phyloP scores from a whole-genome alignment of 2,888 invertebrate species.

The Pachliopta kotzebuea region DNA sequence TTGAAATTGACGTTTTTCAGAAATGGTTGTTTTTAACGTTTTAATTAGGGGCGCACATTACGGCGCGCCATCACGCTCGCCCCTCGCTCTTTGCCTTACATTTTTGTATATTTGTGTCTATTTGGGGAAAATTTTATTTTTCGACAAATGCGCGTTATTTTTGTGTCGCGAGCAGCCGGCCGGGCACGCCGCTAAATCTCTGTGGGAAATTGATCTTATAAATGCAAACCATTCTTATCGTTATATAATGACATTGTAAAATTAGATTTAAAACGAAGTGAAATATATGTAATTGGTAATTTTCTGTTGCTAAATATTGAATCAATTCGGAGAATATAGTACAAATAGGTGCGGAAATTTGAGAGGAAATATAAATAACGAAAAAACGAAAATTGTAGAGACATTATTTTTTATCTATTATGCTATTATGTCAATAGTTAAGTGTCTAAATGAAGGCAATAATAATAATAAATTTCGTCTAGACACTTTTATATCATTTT shows the following conservation, averaged over 20 bases:
- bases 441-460: neutral
- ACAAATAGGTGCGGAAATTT: neutral
- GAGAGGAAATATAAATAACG: too few relatives aligned
- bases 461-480: neutral
- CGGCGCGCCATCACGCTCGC: conserved; percentile 76
- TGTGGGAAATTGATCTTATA: conserved; percentile 72
- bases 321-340: neutral
- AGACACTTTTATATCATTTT: neutral
- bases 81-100: conserved; percentile 76
- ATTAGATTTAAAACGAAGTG: neutral
- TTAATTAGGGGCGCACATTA: conserved; percentile 81
- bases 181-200: conserved; percentile 71
- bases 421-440: conserved; percentile 6
- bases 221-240: conserved; percentile 39
- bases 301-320: neutral
- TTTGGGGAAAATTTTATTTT: conserved; percentile 80
- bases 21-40: conserved; percentile 79
- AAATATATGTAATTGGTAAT: neutral
- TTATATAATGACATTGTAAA: conserved; percentile 24
- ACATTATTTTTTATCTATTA: neutral
- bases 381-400: neutral
- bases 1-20: conserved; percentile 79
- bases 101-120: conserved; percentile 80
- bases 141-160: conserved; percentile 79
- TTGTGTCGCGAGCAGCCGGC: conserved; percentile 77